Conservation (phyloP, 2,888 invertebrate species). For the Steinernema scapterisci region DNA sequence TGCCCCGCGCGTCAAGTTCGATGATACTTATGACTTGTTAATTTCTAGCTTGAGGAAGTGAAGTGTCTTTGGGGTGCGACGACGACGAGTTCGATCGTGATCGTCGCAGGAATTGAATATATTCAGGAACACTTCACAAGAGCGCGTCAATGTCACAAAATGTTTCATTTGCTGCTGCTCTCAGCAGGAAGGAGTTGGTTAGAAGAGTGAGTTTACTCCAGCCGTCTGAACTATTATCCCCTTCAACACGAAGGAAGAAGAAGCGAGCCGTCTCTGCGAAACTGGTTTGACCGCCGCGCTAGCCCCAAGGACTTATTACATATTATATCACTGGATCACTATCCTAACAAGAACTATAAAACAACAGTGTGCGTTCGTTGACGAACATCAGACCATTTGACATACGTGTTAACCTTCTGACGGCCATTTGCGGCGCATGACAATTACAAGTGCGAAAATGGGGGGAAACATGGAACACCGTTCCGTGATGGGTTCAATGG, state of each 20-base stretch:
- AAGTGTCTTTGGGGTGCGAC: background rate
- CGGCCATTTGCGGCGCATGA: too few relatives aligned
- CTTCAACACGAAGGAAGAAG: slow-evolving; percentile 6
- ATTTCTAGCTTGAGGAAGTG: background rate
- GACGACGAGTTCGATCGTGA: background rate
- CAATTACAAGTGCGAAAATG: too few relatives aligned
- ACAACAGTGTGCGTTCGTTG: background rate
- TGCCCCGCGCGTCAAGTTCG: background rate
- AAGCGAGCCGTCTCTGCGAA: slow-evolving; percentile 2
- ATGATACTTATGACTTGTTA: slow-evolving; percentile 14
- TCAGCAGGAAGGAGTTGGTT: background rate
- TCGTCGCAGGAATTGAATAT: background rate
- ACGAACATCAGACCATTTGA: background rate
- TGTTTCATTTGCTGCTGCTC: slow-evolving; percentile 3
- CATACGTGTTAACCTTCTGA: slow-evolving; percentile 3
- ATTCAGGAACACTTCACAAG: slow-evolving; percentile 25
- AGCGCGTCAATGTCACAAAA: slow-evolving; percentile 20
- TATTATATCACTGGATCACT: slow-evolving; percentile 30
- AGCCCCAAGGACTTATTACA: slow-evolving; percentile 32
- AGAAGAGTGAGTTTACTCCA: slow-evolving; percentile 27
- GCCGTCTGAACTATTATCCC: slow-evolving; percentile 18
- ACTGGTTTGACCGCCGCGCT: slow-evolving; percentile 24
- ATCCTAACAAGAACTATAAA: background rate
- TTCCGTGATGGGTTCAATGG: too few relatives aligned
- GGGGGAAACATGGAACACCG: too few relatives aligned